Conservation (phyloP, 2,797 vertebrate species). For the Bryconaethiops microstoma region DNA sequence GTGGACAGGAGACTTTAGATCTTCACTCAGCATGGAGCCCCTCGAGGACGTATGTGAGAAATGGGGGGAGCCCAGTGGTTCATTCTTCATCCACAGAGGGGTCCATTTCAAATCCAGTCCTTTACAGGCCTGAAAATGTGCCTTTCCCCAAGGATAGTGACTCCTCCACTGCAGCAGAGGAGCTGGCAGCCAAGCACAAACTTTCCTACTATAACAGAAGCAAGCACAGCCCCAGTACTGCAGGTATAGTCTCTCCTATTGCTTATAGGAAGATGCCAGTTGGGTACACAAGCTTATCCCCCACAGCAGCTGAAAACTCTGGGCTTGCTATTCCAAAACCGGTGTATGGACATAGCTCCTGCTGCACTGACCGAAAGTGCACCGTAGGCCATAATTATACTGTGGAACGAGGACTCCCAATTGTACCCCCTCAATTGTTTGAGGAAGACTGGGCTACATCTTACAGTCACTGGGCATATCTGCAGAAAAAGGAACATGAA, state of each 20-base stretch:
- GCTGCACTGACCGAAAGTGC: conserved; percentile 77
- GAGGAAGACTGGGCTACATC: conserved; percentile 70
- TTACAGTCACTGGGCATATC: conserved; percentile 58
- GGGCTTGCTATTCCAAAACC: conserved; percentile 84
- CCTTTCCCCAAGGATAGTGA: conserved; percentile 65
- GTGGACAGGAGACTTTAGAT: conserved; percentile 67
- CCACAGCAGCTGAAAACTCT: conserved; percentile 59
- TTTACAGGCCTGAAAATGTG: conserved; percentile 72
- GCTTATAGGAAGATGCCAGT: conserved; percentile 59
- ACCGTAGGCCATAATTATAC: conserved; percentile 70
- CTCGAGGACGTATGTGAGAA: conserved; percentile 62
- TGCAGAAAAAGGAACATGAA: conserved; percentile 68
- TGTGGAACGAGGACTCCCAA: conserved; percentile 64
- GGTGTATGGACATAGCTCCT: conserved; percentile 80
- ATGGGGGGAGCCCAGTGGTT: conserved; percentile 63
- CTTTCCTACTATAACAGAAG: conserved; percentile 67
- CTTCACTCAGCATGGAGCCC: conserved; percentile 73
- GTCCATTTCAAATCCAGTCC: conserved; percentile 63
- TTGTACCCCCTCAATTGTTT: conserved; percentile 63
- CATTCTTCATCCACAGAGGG: conserved; percentile 69
- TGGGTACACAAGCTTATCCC: conserved; percentile 54
- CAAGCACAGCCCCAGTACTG: conserved; percentile 59
- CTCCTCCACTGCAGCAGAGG: conserved; percentile 59
- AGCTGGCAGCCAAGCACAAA: conserved; percentile 68
- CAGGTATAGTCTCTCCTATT: conserved; percentile 53